Evolutionary conservation across 2,888 invertebrate species (phyloP).

Genomic region (Cephonodes hylas): DNA sequence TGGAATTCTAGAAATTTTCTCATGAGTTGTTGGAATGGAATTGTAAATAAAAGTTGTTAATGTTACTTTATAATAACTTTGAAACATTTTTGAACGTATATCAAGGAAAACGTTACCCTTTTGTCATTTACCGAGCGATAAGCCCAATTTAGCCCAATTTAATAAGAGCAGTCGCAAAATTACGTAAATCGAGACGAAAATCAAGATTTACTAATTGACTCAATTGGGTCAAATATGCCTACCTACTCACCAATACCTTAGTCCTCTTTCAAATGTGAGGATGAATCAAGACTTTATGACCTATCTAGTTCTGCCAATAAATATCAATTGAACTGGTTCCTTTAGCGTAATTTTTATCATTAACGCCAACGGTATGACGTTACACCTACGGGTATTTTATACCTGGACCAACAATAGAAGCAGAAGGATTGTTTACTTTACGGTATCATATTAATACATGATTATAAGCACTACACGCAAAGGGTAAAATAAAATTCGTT

Average conservation of each 20-base stretch:
- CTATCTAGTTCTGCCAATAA: neutral
- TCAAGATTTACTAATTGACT: neutral
- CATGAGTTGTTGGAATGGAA: neutral
- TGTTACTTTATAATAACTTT: neutral
- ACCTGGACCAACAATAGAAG: neutral
- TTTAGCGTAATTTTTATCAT: neutral
- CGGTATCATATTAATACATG: no score
- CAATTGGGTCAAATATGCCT: conserved; percentile 4
- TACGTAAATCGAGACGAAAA: conserved; percentile 3
- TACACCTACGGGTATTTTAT: neutral
- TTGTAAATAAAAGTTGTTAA: neutral
- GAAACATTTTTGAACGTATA: neutral
- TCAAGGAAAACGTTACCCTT: neutral
- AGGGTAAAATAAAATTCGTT: neutral
- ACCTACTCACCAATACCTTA: neutral
- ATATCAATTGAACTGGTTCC: neutral
- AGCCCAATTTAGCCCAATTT: neutral
- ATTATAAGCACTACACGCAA: neutral
- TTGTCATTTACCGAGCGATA: neutral
- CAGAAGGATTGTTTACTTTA: neutral
- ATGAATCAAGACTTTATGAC: neutral
- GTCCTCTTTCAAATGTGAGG: neutral
- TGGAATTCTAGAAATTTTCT: conserved; percentile 10
- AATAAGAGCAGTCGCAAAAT: neutral
- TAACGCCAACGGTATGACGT: no score